Base-by-base conservation (phyloP, 23 tunicate species). In the Corella eumyota region DNA sequence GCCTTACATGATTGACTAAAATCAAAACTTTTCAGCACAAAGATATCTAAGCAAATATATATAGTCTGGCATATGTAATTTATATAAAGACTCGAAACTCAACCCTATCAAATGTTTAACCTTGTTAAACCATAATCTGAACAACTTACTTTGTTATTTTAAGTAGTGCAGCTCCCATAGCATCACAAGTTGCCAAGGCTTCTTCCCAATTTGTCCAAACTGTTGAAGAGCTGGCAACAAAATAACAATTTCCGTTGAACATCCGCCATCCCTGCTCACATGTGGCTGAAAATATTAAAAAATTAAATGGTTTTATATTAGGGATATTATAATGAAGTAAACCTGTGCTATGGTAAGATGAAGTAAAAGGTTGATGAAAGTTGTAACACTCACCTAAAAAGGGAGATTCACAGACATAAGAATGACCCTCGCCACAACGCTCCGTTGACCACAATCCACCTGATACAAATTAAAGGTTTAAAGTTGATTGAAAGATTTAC, bases 261-360 rank as follows among this genome's bases (percentile, higher is more conserved):
- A 77, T 33, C 31, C 66, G 37, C 98, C 98, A 92, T 1, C 98
- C 98, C 2, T 60, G 60, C 3, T 81, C 86, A 58, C 98, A 92
- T 0, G 93, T 59, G 2, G 94, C 98, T 83, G 64, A 0, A 25
- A 30, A 1, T 44, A 20, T n/a, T n/a, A 30, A 57, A 56, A 20
- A 67, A 67, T 15, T 9, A 9, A 64, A 46, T 46, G 11, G 48
- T 11, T 40, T 40, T 9, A 40, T 40, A 9, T 40, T 40, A 7
- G 11, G 57, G 57, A 19, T 27, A 51, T 7, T 9, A 40, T 40
- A 15, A 15, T 40, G 48, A 40, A 11, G 13, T 9, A 15, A 11
- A 40, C 48, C 48, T 11, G n/a, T n/a, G n/a, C n/a, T 40, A 40
- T 9, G 11, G 48, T 40, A 40, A 9, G 11, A 15, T 40, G 11